phyloP scores from a whole-genome alignment of 2,888 invertebrate species.

The Hypomecis atomaria region DNA sequence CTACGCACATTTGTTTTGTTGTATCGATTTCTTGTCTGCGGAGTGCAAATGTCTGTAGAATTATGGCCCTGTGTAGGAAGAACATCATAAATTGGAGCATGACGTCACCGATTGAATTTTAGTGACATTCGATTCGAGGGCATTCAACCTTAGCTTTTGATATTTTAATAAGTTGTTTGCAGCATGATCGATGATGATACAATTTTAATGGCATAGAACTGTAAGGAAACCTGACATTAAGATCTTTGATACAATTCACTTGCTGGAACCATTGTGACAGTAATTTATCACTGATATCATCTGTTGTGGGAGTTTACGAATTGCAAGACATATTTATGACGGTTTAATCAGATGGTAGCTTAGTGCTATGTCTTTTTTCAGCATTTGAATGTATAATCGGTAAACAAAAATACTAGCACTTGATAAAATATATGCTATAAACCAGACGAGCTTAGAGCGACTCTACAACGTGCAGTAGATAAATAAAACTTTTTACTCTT shows the following conservation, averaged over 20 bases:
- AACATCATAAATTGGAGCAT: conserved; percentile 51
- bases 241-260: conserved; percentile 50
- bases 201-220: conserved; percentile 38
- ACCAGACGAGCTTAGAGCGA: no score
- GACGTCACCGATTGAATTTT: conserved; percentile 49
- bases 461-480: no score
- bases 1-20: no score
- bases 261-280: conserved; percentile 25
- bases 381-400: neutral
- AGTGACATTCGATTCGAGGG: conserved; percentile 46
- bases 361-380: conserved; percentile 7
- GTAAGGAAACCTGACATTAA: conserved; percentile 43
- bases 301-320: conserved; percentile 33
- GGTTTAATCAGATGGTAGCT: conserved; percentile 31
- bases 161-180: conserved; percentile 40
- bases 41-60: neutral
- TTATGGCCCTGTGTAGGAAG: conserved; percentile 40
- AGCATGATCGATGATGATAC: conserved; percentile 53
- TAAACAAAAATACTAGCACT: no score
- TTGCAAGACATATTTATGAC: conserved; percentile 15
- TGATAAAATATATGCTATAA: no score
- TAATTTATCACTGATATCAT: conserved; percentile 42
- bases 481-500: no score
- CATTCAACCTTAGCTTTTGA: conserved; percentile 54
- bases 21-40: neutral